Conservation (phyloP, 2,113 vertebrate species). For the Cryptomyrus ogoouensis region DNA sequence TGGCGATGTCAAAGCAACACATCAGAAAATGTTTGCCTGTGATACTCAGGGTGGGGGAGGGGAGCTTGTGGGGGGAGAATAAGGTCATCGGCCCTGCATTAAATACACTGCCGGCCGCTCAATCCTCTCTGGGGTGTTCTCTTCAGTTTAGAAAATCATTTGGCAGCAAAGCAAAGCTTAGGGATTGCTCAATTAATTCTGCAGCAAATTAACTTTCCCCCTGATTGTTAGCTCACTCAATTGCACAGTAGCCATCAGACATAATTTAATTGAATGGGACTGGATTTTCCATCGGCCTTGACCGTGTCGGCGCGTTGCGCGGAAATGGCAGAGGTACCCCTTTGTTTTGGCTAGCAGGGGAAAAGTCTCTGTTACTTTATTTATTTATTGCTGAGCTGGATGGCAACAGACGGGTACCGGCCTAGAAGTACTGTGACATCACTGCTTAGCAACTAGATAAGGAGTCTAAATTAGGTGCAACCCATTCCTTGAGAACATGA, state of each 20-base stretch:
- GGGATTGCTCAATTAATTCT: conserved; percentile 12
- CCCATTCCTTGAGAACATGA: conserved; percentile 20
- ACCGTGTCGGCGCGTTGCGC: not conserved
- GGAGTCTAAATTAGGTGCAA: conserved; percentile 1
- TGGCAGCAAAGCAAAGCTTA: conserved; percentile 4
- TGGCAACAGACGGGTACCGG: not conserved
- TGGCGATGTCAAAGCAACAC: not conserved
- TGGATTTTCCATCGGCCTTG: not conserved
- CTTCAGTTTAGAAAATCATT: not conserved
- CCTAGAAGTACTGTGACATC: not conserved
- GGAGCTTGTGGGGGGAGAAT: no score
- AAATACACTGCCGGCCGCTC: not conserved
- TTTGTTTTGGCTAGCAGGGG: not conserved
- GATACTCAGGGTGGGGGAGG: not conserved
- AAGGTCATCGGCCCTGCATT: not conserved
- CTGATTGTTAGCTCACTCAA: conserved; percentile 11
- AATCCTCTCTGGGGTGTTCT: not conserved
- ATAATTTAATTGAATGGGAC: not conserved
- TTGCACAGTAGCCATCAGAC: conserved; percentile 6
- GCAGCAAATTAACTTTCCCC: conserved; percentile 8
- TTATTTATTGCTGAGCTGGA: not conserved
- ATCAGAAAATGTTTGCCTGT: not conserved
- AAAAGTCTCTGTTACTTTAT: not conserved
- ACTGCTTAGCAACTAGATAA: conserved; percentile 15
- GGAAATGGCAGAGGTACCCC: not conserved